Evolutionary conservation across 2,113 vertebrate species (phyloP).

Genomic region (Tricholaema leucomelas): DNA sequence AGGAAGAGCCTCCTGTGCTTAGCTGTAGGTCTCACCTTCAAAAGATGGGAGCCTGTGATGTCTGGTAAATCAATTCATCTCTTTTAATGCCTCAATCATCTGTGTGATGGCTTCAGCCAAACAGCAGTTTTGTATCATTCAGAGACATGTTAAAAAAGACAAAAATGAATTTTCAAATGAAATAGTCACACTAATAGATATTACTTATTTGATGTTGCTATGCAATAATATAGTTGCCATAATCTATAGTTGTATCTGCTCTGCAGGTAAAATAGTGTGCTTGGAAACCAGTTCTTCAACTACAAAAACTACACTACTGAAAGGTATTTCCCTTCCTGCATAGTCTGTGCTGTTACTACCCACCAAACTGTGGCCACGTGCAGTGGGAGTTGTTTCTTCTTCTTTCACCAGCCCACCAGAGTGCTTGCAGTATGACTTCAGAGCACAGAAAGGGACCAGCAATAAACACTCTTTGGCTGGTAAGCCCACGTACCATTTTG

Average conservation of each 20-base stretch:
- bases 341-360: neutral
- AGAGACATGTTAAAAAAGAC: neutral
- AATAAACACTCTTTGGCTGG: neutral
- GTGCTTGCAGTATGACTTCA: neutral
- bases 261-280: neutral
- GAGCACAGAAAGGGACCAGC: neutral
- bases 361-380: neutral
- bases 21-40: neutral
- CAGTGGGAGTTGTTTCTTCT: neutral
- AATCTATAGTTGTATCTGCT: neutral
- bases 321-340: neutral
- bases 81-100: neutral
- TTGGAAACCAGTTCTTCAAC: neutral
- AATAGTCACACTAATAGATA: neutral
- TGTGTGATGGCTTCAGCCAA: neutral
- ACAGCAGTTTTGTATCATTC: neutral
- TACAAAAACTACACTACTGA: neutral
- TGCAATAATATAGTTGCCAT: neutral
- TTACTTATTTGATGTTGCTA: neutral
- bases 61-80: neutral
- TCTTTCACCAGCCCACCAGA: neutral
- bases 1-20: neutral
- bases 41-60: neutral
- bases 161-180: neutral
- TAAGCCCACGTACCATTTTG: slow-evolving; percentile 5